A percentile compares a stretch with the other conserved stretches of the same genome.
Conservation (phyloP, 2,888 invertebrate species). For the Epirrhoe alternata region DNA sequence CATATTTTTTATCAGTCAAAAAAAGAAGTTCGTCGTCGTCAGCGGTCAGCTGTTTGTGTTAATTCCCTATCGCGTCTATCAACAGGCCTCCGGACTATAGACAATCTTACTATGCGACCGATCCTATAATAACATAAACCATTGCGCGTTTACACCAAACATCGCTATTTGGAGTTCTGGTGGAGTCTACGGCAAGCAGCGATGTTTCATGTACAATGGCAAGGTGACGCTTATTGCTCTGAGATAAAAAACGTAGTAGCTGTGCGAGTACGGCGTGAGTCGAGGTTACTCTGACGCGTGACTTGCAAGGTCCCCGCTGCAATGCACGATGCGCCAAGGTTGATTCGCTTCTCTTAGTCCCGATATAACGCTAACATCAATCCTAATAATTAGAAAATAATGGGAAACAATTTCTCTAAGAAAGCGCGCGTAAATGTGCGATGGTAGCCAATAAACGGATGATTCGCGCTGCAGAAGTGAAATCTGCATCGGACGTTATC, state of each 20-base stretch:
- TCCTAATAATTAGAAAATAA: slow-evolving; percentile 45
- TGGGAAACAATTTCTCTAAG: slow-evolving; percentile 25
- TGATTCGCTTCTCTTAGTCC: slow-evolving; percentile 74
- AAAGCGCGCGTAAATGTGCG: slow-evolving; percentile 28
- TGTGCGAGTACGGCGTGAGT: slow-evolving; percentile 78
- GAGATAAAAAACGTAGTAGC: slow-evolving; percentile 65
- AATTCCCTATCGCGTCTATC: slow-evolving; percentile 77
- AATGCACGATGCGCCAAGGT: slow-evolving; percentile 85
- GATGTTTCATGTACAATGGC: slow-evolving; percentile 57
- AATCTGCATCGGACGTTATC: slow-evolving; percentile 70
- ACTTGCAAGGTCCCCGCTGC: slow-evolving; percentile 85
- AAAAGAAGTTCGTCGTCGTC: slow-evolving; percentile 75
- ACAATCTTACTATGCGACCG: slow-evolving; percentile 43
- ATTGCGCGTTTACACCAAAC: slow-evolving; percentile 48
- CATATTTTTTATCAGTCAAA: slow-evolving; percentile 79
- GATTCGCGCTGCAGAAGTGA: slow-evolving; percentile 65
- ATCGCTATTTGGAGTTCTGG: neutral
- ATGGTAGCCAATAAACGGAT: slow-evolving; percentile 23
- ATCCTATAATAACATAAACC: slow-evolving; percentile 42
- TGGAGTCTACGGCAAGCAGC: slow-evolving; percentile 46
- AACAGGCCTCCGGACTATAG: slow-evolving; percentile 64
- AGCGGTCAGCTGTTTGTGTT: slow-evolving; percentile 83
- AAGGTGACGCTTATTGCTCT: slow-evolving; percentile 44
- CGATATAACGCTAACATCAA: slow-evolving; percentile 59
- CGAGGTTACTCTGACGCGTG: slow-evolving; percentile 85